A percentile compares a stretch with the other conserved stretches of the same genome.
phyloP scores from a whole-genome alignment of 1,140 invertebrate species.

The Drosophila neocordata region DNA sequence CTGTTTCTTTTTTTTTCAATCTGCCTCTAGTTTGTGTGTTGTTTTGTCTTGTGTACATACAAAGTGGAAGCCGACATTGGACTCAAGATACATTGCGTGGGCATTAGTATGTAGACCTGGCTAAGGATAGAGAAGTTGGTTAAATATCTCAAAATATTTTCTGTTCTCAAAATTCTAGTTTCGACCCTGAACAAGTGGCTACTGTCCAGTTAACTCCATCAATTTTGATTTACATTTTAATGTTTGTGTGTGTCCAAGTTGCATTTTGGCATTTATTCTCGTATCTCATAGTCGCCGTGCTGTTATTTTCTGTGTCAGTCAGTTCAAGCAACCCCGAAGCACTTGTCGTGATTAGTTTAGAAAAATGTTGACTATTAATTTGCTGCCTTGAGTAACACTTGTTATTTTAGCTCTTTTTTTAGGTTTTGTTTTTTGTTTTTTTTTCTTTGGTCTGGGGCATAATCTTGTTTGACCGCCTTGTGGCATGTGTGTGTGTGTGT shows the following conservation, averaged over 20 bases:
- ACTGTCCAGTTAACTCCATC: neutral
- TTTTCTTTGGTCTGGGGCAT: constrained; percentile 17
- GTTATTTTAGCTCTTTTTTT: constrained; percentile 57
- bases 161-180: constrained; percentile 3
- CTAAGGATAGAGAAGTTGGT: neutral
- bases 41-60: constrained; percentile 40
- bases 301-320: constrained; percentile 15
- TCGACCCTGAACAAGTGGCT: neutral
- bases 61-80: constrained; percentile 50
- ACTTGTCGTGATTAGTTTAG: constrained; percentile 67
- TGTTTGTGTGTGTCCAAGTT: neutral
- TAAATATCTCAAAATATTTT: constrained; percentile 1
- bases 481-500: constrained; percentile 37
- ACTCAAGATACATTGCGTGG: constrained; percentile 29
- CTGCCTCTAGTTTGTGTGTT: neutral
- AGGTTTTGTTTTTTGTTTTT: neutral
- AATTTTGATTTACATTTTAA: neutral
- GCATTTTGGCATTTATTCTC: constrained; percentile 17
- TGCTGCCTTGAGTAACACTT: constrained; percentile 67
- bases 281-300: constrained; percentile 1
- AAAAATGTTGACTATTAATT: constrained; percentile 68
- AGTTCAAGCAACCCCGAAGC: constrained; percentile 20
- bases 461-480: constrained; percentile 58
- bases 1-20: constrained; percentile 29
- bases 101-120: constrained; percentile 15